Conservation (phyloP, 2,113 vertebrate species). For the Euleptes europaea region DNA sequence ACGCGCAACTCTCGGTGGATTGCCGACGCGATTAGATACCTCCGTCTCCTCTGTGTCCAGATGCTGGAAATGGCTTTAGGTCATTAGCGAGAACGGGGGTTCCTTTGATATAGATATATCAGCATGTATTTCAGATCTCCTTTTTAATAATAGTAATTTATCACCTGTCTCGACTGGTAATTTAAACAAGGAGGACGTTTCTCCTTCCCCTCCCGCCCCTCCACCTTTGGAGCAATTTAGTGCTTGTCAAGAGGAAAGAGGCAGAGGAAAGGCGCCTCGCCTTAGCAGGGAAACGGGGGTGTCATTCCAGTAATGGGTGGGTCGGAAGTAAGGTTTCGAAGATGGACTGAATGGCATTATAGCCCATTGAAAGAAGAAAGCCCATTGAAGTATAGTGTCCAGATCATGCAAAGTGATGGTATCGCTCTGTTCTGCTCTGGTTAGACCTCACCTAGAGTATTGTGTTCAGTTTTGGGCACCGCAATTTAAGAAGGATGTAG, state of each 20-base stretch:
- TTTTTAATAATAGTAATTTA: conserved; percentile 25
- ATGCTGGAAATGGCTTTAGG: not conserved
- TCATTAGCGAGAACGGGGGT: not conserved
- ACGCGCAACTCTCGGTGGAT: not conserved
- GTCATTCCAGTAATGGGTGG: conserved; percentile 21
- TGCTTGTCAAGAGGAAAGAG: conserved; percentile 48
- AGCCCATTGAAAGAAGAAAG: no score
- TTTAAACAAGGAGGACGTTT: conserved; percentile 1
- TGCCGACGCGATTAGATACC: not conserved
- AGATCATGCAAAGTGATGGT: no score
- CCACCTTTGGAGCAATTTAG: conserved; percentile 34
- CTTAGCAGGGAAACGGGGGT: not conserved
- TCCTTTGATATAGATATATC: not conserved
- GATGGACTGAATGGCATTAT: no score
- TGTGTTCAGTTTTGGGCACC: no score
- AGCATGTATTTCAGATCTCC: not conserved
- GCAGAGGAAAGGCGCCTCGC: conserved; percentile 34
- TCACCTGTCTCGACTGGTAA: not conserved
- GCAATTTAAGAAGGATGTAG: no score
- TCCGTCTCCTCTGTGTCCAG: not conserved
- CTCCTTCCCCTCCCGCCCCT: conserved; percentile 32
- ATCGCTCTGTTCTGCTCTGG: no score
- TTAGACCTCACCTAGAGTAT: no score
- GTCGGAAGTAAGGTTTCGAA: no score
- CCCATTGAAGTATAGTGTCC: no score